A percentile compares a stretch with the other conserved stretches of the same genome.
Conservation (phyloP, 1,140 invertebrate species). For the Trichogramma pretiosum region DNA sequence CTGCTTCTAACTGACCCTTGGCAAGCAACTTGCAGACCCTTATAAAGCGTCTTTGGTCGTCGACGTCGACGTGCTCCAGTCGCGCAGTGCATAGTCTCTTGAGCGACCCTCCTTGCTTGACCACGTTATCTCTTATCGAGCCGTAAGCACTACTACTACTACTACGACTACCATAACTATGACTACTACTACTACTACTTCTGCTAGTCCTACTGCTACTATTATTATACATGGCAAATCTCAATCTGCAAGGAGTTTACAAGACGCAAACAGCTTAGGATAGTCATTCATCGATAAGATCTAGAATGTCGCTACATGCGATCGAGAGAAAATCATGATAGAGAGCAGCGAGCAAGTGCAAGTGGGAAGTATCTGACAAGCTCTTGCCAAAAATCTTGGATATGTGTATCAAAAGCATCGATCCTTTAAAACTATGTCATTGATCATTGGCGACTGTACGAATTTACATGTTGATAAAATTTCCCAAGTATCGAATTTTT, state of each 20-base stretch:
- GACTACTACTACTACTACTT: background rate
- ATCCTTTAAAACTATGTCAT: too few relatives aligned
- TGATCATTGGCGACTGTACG: too few relatives aligned
- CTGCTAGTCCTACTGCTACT: slow-evolving; percentile 3
- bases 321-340: too few relatives aligned
- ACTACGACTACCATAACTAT: slow-evolving; percentile 6
- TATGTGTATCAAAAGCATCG: too few relatives aligned
- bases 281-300: slow-evolving; percentile 17
- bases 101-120: slow-evolving; percentile 7
- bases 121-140: slow-evolving; percentile 15
- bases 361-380: too few relatives aligned
- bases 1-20: background rate
- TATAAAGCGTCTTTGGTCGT: too few relatives aligned
- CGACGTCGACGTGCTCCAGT: slow-evolving; percentile 3
- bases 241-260: slow-evolving; percentile 14
- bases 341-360: too few relatives aligned
- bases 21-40: background rate
- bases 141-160: background rate
- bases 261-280: slow-evolving; percentile 20
- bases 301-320: too few relatives aligned
- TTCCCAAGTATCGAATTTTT: too few relatives aligned
- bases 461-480: too few relatives aligned
- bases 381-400: too few relatives aligned
- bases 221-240: too few relatives aligned
- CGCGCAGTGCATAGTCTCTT: background rate